Base-by-base conservation (phyloP, 2,888 invertebrate genomes). In the Kuschelorhynchus macadamiae region DNA sequence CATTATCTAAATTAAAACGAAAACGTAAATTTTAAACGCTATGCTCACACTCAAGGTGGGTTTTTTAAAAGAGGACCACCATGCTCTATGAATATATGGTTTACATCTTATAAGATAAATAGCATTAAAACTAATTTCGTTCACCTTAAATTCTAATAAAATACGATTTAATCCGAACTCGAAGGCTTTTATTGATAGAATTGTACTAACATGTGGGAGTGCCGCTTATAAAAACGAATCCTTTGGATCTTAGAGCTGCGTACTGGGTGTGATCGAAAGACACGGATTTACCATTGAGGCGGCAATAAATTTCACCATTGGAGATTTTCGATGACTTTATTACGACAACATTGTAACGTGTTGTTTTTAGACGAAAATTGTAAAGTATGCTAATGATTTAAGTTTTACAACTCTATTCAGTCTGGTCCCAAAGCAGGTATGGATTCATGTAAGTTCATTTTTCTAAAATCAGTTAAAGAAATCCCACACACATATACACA, bases 211-310 rank as follows among this genome's bases (percentile, higher is more conserved):
- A 59, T 50, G 65, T 65, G 59, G 65, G 65, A 52, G 65, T 57
- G 57, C 42, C 57, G 57, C 42, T 18, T 57, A 64, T 64, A 64
- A 56, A 64, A 50, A 64, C 36, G 47, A 47, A 47, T 55, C 39
- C 64, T 56, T 41, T 32, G 64, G 47, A 12, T 56, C 55, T 30
- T 41, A 41, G 47, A n/a, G n/a, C n/a, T 36, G 39, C 47, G 47
- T 63, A 63, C 55, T 55, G 55, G 63, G 55, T 63, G 63, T 63
- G 72, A 75, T 71, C 72, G 69, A 63, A 67, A 69, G 70, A 76
- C 76, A 76, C 67, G 73, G 64, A 66, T 76, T 71, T 68, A 75
- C 74, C 74, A 75, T 75, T 76, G 75, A 72, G 73, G 68, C 47
- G 66, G 69, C 69, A 42, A 74, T 76, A 75, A 76, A 75, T 74